These are phyloP conservation scores for Artemia sp. DNA, from an alignment of 2,888 invertebrate species.

Conservation along the genomic window DNA sequence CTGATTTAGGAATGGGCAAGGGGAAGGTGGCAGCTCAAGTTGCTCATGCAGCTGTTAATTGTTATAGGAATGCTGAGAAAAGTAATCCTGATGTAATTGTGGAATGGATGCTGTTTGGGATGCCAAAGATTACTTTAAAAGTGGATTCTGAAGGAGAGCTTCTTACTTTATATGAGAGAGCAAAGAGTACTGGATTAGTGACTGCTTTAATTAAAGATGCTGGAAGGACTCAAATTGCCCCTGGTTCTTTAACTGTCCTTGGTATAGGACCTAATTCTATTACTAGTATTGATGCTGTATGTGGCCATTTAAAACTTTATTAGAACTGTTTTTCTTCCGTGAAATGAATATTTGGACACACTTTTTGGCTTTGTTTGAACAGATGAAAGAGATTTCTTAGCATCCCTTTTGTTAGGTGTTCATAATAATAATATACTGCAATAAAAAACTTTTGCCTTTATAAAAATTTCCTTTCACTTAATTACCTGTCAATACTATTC, in stretches of 20 bases:
- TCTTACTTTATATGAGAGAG: conserved; percentile 47
- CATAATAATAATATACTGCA: not conserved
- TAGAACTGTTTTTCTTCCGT: conserved; percentile 30
- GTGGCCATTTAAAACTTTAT: conserved; percentile 69
- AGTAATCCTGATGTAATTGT: conserved; percentile 45
- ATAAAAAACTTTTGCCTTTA: not conserved
- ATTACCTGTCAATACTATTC: too few relatives aligned
- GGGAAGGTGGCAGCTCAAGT: conserved; percentile 80
- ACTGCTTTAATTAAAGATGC: conserved; percentile 68
- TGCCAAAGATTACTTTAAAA: conserved; percentile 72
- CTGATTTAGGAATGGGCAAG: conserved; percentile 83
- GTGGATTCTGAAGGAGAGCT: conserved; percentile 56
- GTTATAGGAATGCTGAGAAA: conserved; percentile 50
- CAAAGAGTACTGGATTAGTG: conserved; percentile 49
- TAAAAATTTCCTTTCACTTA: not conserved
- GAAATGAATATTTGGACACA: not conserved
- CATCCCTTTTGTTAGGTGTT: too few relatives aligned
- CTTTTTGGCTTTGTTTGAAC: too few relatives aligned
- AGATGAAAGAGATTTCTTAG: too few relatives aligned
- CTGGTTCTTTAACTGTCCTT: conserved; percentile 72
- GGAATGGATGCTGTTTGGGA: conserved; percentile 53
- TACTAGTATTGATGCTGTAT: conserved; percentile 55
- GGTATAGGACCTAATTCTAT: conserved; percentile 81
- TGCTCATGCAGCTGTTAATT: conserved; percentile 75
- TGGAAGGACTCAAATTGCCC: conserved; percentile 77